Conservation (phyloP, 2,888 invertebrate genomes). For the Aphodius sticticus region DNA sequence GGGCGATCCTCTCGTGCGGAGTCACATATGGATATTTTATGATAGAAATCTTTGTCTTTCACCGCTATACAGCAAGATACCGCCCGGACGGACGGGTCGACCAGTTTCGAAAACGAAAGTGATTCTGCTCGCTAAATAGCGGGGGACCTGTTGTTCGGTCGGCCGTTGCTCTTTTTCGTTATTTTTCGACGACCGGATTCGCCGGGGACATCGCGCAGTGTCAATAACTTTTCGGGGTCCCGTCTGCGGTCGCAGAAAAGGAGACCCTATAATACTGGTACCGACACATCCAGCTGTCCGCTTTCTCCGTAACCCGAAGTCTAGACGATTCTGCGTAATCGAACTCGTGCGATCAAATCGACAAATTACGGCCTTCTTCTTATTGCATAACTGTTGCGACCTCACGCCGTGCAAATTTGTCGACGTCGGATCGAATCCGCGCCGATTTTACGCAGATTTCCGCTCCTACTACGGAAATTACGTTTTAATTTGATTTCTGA, state of each 20-base stretch:
- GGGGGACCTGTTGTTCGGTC: not conserved
- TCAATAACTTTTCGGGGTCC: constrained; percentile 13
- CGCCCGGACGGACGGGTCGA: not conserved
- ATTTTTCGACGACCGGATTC: not conserved
- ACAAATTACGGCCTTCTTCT: not conserved
- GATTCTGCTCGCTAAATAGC: constrained; percentile 23
- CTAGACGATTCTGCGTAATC: not conserved
- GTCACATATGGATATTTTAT: too few species aligned
- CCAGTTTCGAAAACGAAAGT: constrained; percentile 32
- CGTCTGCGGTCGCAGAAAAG: not conserved
- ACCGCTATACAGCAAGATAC: not conserved
- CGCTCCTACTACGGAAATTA: not conserved
- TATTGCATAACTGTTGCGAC: not conserved
- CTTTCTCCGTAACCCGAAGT: not conserved
- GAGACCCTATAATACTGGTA: not conserved
- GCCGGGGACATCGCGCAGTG: not conserved
- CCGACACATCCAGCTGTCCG: not conserved
- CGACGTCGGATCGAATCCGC: not conserved
- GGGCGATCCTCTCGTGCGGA: too few species aligned
- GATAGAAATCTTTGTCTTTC: too few species aligned
- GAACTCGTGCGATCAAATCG: not conserved
- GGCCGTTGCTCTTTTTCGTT: not conserved
- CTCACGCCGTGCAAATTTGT: not conserved
- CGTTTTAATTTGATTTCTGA: not conserved
- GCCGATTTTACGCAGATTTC: not conserved